Evolutionary conservation across 2,888 invertebrate genomes (phyloP), one percentile per base, ranked within the genome.

Genomic region (Drosophila ochracea): DNA sequence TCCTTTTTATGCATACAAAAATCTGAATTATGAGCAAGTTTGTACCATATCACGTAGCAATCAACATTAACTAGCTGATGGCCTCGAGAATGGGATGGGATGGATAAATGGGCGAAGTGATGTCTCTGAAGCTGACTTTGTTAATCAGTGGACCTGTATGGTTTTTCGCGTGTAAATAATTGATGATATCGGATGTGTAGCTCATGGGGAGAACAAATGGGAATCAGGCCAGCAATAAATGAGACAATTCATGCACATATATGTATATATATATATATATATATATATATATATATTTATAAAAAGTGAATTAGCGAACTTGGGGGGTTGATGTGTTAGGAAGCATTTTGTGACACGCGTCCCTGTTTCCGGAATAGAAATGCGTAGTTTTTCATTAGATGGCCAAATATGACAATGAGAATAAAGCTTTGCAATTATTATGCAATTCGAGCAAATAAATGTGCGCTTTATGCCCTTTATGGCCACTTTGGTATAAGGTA

Each of bases 391-490:
- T 80, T 41, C 80, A 79, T 80, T 64, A 70, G 16, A 83, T 68
- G 67, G 53, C 53, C 21, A 21, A 39, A 70, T 71, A 84, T 68
- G 74, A 68, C 68, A 77, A 73, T 66, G 58, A 53, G 52, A 35
- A 47, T 37, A 19, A 41, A 73, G 73, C 79, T 82, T 67, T 33
- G 52, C 60, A 68, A 67, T 83, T 79, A 83, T 81, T 84, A 86
- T 76, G 74, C 79, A 77, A 72, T 54, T 78, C 71, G 72, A 71
- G 73, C 82, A 74, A 67, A 78, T 87, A 81, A 86, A 83, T 77
- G 68, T 63, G 73, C 69, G 67, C 68, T 87, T 80, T 76, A 78
- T 84, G 89, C 53, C 69, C 82, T 83, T 85, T 88, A 82, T 72
- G 81, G 72, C 68, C 77, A 76, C 60, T 70, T 74, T 37, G 69